phyloP scores from a whole-genome alignment of 2,888 invertebrate genomes.

The Hydriomena furcata region DNA sequence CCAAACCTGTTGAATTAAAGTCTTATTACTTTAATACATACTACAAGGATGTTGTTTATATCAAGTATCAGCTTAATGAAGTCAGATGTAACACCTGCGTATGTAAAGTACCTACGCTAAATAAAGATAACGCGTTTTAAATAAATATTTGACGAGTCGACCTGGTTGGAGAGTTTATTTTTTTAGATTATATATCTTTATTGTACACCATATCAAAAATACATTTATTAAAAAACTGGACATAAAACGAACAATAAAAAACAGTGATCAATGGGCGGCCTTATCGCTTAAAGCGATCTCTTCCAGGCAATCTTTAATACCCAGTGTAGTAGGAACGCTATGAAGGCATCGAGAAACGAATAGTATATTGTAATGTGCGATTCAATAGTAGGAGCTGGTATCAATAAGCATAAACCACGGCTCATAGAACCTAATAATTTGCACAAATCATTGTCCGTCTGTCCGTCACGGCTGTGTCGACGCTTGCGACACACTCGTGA shows the following conservation, averaged over 20 bases:
- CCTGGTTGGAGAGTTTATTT: no score
- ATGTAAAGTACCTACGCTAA: slow-evolving; percentile 21
- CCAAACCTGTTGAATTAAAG: slow-evolving; percentile 26
- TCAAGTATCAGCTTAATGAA: slow-evolving; percentile 18
- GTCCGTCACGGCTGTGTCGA: slow-evolving; percentile 16
- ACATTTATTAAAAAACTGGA: no score
- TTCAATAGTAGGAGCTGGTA: slow-evolving; percentile 13
- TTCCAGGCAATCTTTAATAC: no score
- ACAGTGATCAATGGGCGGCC: no score
- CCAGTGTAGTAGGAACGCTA: no score
- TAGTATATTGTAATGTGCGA: neutral
- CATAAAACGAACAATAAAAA: no score
- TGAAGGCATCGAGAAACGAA: no score
- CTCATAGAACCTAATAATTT: slow-evolving; percentile 48
- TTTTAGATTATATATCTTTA: no score
- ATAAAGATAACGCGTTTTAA: slow-evolving; percentile 14
- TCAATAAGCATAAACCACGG: slow-evolving; percentile 23
- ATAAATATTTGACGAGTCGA: no score
- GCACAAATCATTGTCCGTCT: slow-evolving; percentile 61
- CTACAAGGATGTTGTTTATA: slow-evolving; percentile 12
- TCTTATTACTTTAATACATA: slow-evolving; percentile 31
- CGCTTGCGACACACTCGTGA: slow-evolving; percentile 24
- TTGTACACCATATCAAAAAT: no score
- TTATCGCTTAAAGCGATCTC: no score
- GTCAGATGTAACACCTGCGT: slow-evolving; percentile 21